Conservation (phyloP, 1,140 invertebrate species). For the Pygmarrhopalites habei region DNA sequence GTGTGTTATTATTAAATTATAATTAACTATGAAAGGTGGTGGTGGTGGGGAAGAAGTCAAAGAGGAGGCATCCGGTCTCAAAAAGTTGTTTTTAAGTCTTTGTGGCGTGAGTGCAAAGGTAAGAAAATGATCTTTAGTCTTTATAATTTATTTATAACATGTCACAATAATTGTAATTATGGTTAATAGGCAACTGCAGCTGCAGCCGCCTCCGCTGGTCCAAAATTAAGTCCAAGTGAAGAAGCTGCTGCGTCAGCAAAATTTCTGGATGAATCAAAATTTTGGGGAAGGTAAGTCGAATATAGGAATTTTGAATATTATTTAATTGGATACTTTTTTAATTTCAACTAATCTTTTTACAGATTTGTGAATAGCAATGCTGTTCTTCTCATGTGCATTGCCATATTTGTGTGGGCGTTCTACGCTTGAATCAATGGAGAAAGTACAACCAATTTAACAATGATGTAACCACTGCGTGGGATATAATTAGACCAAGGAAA, state of each 20-base stretch:
- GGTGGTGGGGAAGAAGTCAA: not conserved
- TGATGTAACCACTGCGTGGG: too few species aligned
- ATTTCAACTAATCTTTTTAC: constrained; percentile 4
- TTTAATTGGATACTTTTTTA: too few species aligned
- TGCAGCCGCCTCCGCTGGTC: constrained; percentile 28
- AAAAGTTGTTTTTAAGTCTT: constrained; percentile 23
- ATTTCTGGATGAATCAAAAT: constrained; percentile 39
- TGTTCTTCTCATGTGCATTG: constrained; percentile 39
- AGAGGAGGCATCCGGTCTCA: not conserved
- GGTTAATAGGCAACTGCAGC: constrained; percentile 14
- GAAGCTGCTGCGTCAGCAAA: constrained; percentile 39
- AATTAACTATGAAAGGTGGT: too few species aligned
- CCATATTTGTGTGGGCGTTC: constrained; percentile 40
- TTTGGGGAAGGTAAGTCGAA: constrained; percentile 40
- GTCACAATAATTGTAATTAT: not conserved
- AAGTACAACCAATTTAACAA: not conserved
- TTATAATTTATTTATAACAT: too few species aligned
- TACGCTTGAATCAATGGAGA: constrained; percentile 35
- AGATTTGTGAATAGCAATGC: constrained; percentile 41
- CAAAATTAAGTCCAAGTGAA: constrained; percentile 38
- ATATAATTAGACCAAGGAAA: too few species aligned
- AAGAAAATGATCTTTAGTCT: too few species aligned
- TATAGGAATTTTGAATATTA: too few species aligned
- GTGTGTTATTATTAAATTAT: too few species aligned
- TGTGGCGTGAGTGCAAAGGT: constrained; percentile 22